Percentiles rank a stretch among this genome's conserved stretches.
Conservation (phyloP, 2,797 vertebrate genomes). For the Taenioides sp. region DNA sequence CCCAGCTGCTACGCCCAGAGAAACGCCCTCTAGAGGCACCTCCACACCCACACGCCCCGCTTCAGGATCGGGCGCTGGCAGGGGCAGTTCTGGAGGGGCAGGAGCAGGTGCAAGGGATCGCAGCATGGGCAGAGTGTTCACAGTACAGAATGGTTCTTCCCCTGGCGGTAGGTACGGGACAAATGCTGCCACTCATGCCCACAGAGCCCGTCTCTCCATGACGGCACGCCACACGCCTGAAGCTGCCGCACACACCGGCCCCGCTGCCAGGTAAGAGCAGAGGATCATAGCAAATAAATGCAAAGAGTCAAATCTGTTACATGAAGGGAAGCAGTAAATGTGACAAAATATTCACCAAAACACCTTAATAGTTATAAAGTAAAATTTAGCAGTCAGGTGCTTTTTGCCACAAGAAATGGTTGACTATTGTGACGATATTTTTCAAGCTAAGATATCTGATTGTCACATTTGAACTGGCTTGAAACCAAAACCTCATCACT, state of each 20-base stretch:
- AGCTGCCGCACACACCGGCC: slow-evolving; percentile 43
- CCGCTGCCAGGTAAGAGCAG: slow-evolving; percentile 77
- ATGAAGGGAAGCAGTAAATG: slow-evolving; percentile 1
- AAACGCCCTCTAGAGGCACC: slow-evolving; percentile 11
- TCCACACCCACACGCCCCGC: slow-evolving; percentile 8
- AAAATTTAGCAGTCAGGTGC: not conserved
- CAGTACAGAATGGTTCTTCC: slow-evolving; percentile 40
- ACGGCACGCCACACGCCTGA: slow-evolving; percentile 34
- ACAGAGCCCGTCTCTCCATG: slow-evolving; percentile 47
- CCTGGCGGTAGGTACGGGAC: slow-evolving; percentile 42
- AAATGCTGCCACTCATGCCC: slow-evolving; percentile 60
- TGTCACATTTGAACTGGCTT: not conserved
- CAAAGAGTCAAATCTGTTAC: slow-evolving; percentile 5
- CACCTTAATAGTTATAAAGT: not conserved
- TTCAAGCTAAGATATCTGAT: not conserved
- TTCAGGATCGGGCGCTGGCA: not conserved
- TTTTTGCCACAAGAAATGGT: not conserved
- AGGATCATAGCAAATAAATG: slow-evolving; percentile 8
- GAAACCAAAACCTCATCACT: not conserved
- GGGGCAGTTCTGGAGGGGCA: slow-evolving; percentile 12
- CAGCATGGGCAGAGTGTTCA: slow-evolving; percentile 60
- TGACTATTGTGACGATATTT: not conserved
- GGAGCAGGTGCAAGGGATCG: slow-evolving; percentile 21
- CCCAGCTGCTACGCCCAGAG: not conserved
- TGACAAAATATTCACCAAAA: slow-evolving; percentile 3